Evolutionary conservation across 2,888 invertebrate genomes (phyloP).

Genomic region (Drosophila lutescens): DNA sequence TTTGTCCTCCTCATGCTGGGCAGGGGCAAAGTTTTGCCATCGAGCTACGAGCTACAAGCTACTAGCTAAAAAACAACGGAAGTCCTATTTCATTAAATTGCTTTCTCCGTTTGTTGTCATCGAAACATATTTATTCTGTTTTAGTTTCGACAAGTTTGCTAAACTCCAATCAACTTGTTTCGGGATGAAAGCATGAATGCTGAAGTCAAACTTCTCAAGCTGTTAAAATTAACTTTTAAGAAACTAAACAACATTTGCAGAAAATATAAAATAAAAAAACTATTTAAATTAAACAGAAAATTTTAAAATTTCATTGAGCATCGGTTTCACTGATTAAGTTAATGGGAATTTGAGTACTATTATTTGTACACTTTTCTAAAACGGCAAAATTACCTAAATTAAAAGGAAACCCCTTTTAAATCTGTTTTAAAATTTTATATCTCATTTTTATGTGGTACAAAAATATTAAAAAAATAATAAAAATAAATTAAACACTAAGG

Average conservation of each 20-base stretch:
- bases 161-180: not conserved
- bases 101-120: conserved; percentile 20
- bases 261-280: too few relatives aligned
- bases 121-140: conserved; percentile 18
- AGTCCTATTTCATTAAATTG: conserved; percentile 33
- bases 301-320: too few relatives aligned
- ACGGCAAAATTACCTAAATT: not conserved
- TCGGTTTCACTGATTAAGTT: too few relatives aligned
- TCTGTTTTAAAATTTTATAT: too few relatives aligned
- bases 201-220: not conserved
- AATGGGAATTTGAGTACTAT: too few relatives aligned
- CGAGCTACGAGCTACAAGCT: not conserved
- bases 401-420: not conserved
- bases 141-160: conserved; percentile 8
- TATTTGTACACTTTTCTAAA: too few relatives aligned
- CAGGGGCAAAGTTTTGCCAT: conserved; percentile 19
- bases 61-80: conserved; percentile 20
- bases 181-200: not conserved
- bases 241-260: not conserved
- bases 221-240: not conserved
- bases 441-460: too few relatives aligned
- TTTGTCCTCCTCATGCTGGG: conserved; percentile 16
- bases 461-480: too few relatives aligned
- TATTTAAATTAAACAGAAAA: too few relatives aligned
- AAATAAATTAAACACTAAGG: too few relatives aligned